phyloP scores from a whole-genome alignment of 1,140 invertebrate species.

The Ceratoteleas bidentatus region DNA sequence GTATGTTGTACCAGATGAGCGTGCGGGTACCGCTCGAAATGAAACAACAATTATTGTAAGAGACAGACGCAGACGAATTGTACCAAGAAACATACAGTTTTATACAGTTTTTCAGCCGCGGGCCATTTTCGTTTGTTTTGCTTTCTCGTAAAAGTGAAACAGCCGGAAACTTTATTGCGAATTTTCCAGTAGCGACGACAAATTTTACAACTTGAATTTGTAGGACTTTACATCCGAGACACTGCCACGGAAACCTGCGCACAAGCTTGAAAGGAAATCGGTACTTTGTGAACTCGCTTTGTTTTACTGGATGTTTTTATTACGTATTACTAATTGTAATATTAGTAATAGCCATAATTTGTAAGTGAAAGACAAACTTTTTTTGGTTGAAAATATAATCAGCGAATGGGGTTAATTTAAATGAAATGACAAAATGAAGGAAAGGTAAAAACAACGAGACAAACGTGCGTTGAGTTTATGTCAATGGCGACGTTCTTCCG shows the following conservation, averaged over 20 bases:
- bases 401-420: slow-evolving; percentile 57
- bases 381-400: slow-evolving; percentile 42
- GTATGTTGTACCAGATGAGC: slow-evolving; percentile 56
- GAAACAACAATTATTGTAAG: slow-evolving; percentile 29
- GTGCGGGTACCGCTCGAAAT: slow-evolving; percentile 55
- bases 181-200: slow-evolving; percentile 7
- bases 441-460: slow-evolving; percentile 48
- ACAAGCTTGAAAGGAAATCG: slow-evolving; percentile 38
- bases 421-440: slow-evolving; percentile 27
- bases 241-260: slow-evolving; percentile 47
- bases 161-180: background rate
- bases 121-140: background rate
- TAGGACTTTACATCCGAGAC: slow-evolving; percentile 26
- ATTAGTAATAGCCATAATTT: slow-evolving; percentile 53
- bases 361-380: slow-evolving; percentile 29
- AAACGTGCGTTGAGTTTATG: slow-evolving; percentile 67
- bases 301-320: slow-evolving; percentile 48
- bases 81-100: slow-evolving; percentile 2
- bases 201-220: slow-evolving; percentile 36
- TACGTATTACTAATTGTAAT: slow-evolving; percentile 49
- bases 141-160: slow-evolving; percentile 2
- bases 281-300: slow-evolving; percentile 51
- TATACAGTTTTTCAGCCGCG: slow-evolving; percentile 9
- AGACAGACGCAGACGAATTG: slow-evolving; percentile 33
- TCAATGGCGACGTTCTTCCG: slow-evolving; percentile 69